These are phyloP conservation scores for Octonoba sinensis DNA, from an alignment of 2,888 invertebrate genomes.

Conservation along the genomic window DNA sequence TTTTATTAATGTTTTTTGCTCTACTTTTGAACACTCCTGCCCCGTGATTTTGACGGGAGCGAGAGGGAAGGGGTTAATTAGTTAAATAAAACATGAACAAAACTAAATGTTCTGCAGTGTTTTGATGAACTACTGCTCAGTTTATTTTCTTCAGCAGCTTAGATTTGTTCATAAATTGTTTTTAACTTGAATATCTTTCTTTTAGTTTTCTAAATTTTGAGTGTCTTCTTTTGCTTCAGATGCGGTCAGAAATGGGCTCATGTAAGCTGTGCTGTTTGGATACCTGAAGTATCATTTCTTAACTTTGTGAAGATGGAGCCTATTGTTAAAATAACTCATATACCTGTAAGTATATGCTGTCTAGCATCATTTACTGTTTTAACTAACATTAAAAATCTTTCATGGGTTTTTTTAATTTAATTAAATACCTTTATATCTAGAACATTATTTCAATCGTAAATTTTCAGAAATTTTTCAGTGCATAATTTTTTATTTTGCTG, in stretches of 20 bases:
- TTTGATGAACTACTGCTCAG: no score
- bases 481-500: no score
- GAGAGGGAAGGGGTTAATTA: no score
- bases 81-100: no score
- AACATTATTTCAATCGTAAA: not conserved
- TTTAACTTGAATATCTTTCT: not conserved
- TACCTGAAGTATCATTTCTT: conserved; percentile 94
- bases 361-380: not conserved
- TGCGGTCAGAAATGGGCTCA: conserved; percentile 84
- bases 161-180: not conserved
- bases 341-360: conserved; percentile 79
- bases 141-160: no score
- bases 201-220: not conserved
- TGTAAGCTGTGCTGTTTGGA: conserved; percentile 98
- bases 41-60: no score
- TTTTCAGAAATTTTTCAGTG: no score
- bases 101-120: not conserved
- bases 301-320: conserved; percentile 99
- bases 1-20: no score
- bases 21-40: no score
- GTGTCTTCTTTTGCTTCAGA: conserved; percentile 61
- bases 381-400: no score
- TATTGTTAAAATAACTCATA: conserved; percentile 96
- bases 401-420: no score
- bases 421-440: not conserved